Conservation (phyloP, 2,888 invertebrate species). For the Lysandra coridon region DNA sequence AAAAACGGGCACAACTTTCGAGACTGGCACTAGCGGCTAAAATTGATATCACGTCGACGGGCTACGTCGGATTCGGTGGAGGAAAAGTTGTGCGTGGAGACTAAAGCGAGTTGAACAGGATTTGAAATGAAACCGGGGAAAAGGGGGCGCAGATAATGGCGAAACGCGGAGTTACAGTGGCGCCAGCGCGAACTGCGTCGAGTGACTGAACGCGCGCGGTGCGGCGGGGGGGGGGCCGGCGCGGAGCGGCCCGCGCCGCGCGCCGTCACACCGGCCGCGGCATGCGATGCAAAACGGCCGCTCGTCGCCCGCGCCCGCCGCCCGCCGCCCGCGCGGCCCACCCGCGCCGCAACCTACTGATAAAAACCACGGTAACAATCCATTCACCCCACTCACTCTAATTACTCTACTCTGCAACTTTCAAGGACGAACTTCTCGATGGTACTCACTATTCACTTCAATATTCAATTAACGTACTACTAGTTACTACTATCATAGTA, state of each 20-base stretch:
- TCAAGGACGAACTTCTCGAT: conserved; percentile 41
- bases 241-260: conserved; percentile 42
- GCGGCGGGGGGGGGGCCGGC: conserved; percentile 61
- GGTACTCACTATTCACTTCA: neutral
- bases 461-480: neutral
- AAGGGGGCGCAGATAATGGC: conserved; percentile 35
- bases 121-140: conserved; percentile 38
- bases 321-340: conserved; percentile 49
- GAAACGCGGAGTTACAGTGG: conserved; percentile 52
- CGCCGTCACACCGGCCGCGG: conserved; percentile 61
- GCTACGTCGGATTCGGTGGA: conserved; percentile 32
- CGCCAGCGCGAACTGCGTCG: conserved; percentile 75
- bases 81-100: neutral
- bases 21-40: conserved; percentile 25
- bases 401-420: conserved; percentile 44
- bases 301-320: conserved; percentile 46
- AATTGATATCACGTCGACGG: conserved; percentile 22
- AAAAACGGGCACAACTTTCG: conserved; percentile 37
- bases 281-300: conserved; percentile 62
- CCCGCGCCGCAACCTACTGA: conserved; percentile 42
- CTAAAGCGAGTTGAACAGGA: conserved; percentile 17
- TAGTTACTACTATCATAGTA: too few species aligned
- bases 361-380: conserved; percentile 48
- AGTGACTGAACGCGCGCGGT: conserved; percentile 66
- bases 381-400: conserved; percentile 50